Percentiles rank a stretch among this genome's conserved stretches.
phyloP scores from a whole-genome alignment of 2,113 vertebrate genomes.

The Tachysurus fulvidraco region DNA sequence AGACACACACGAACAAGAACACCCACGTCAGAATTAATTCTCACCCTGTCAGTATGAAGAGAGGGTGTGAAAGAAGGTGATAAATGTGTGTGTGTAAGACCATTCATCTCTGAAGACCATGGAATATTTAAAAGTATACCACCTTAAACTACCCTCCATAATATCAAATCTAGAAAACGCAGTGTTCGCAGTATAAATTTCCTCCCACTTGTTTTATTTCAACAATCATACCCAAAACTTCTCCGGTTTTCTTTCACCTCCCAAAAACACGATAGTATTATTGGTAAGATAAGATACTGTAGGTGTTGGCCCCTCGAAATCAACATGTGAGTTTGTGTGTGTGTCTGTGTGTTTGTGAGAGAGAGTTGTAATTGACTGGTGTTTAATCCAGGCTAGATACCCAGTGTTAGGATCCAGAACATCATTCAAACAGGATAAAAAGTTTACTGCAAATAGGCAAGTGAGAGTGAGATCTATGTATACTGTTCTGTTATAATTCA shows the following conservation, averaged over 20 bases:
- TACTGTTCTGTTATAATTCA: background rate
- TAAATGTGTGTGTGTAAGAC: constrained; percentile 29
- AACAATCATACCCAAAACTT: background rate
- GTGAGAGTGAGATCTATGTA: background rate
- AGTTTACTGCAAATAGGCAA: background rate
- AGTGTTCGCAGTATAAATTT: background rate
- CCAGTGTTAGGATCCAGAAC: background rate
- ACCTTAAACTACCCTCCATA: background rate
- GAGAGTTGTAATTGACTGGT: background rate
- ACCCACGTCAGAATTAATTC: constrained; percentile 45
- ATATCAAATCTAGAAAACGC: background rate
- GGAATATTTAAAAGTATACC: background rate
- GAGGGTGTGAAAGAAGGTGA: constrained; percentile 41
- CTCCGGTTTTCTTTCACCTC: background rate
- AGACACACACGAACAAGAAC: constrained; percentile 20
- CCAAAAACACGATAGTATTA: background rate
- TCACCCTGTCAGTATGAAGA: constrained; percentile 39
- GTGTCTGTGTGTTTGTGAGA: too few relatives aligned
- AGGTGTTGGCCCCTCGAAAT: background rate
- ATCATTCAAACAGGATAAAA: background rate
- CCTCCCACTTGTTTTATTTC: background rate
- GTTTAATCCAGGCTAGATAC: background rate
- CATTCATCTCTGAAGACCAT: background rate
- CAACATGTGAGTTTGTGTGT: background rate
- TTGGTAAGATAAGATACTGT: too few relatives aligned